Conservation (phyloP, 2,888 invertebrate species). For the Leptinotarsa haldemani region DNA sequence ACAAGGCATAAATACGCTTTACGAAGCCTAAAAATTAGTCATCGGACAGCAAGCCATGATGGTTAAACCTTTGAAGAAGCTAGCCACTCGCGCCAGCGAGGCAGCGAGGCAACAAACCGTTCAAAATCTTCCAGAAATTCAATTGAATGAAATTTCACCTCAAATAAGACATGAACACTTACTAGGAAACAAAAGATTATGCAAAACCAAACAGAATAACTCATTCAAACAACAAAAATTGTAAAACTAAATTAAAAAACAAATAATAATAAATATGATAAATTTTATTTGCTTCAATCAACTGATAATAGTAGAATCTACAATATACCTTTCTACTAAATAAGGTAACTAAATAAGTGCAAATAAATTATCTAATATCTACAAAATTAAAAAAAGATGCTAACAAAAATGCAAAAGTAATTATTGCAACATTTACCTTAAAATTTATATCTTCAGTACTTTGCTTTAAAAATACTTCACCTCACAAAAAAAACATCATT, state of each 20-base stretch:
- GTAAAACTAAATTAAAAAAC: conserved; percentile 34
- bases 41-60: too few relatives aligned
- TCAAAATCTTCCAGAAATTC: too few relatives aligned
- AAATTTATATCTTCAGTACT: conserved; percentile 44
- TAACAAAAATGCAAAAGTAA: conserved; percentile 44
- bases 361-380: conserved; percentile 58
- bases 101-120: too few relatives aligned
- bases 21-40: too few relatives aligned
- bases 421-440: conserved; percentile 56
- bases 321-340: conserved; percentile 49
- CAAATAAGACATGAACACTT: conserved; percentile 1
- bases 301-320: conserved; percentile 49
- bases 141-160: too few relatives aligned
- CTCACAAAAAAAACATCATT: conserved; percentile 34
- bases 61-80: too few relatives aligned
- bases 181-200: not conserved
- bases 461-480: conserved; percentile 41
- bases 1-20: too few relatives aligned
- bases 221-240: not conserved
- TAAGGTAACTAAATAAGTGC: conserved; percentile 58
- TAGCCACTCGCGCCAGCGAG: too few relatives aligned
- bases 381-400: conserved; percentile 50
- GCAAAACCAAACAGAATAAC: conserved; percentile 1
- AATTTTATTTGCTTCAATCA: conserved; percentile 35
- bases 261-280: conserved; percentile 31